Base-by-base conservation (phyloP, 2,797 vertebrate genomes). In the Gila robusta region DNA sequence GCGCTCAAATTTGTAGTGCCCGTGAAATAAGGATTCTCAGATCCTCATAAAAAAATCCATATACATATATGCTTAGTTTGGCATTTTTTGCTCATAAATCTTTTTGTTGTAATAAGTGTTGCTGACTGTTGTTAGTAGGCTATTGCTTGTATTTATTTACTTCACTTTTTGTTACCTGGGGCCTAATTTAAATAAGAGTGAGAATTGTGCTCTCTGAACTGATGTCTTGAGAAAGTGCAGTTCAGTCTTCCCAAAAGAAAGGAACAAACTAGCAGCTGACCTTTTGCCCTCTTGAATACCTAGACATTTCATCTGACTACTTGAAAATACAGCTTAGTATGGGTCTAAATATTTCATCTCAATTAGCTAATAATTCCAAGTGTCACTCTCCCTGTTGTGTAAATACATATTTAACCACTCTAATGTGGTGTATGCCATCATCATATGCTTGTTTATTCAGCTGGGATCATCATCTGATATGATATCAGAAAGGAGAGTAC, bases 271-370 rank as follows among this genome's bases (percentile, higher is more conserved):
- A 28, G 59, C 47, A 32, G 44, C 26, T 62, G 78, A 77, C 70
- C 64, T 62, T 59, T 47, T 78, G 70, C 32, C 62, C 71, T 16
- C 16, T 37, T 6, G 74, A 88, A 85, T 76, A 72, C 79, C 52
- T 37, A 71, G 23, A 84, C 5, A 35, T 59, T 81, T 47, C 0
- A 19, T 72, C 21, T 56, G 39, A 78, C 19, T 14, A 23, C 41
- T 54, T 83, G 12, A 32, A 47, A 21, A 17, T 77, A 17, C 11
- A 6, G 16, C 5, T 71, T 71, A 0, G 7, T 0, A 49, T 76
- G 26, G 17, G 9, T 35, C 5, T 76, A 2, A 21, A 52, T 0
- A 32, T 39, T 3, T 37, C 17, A 56, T 39, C 6, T 37, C 17
- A 56, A 9, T 59, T 4, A 28, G 5, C n/a, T 28, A 39, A 67